These are phyloP conservation scores for Pantala flavescens DNA, from an alignment of 1,140 invertebrate genomes.

Conservation along the genomic window DNA sequence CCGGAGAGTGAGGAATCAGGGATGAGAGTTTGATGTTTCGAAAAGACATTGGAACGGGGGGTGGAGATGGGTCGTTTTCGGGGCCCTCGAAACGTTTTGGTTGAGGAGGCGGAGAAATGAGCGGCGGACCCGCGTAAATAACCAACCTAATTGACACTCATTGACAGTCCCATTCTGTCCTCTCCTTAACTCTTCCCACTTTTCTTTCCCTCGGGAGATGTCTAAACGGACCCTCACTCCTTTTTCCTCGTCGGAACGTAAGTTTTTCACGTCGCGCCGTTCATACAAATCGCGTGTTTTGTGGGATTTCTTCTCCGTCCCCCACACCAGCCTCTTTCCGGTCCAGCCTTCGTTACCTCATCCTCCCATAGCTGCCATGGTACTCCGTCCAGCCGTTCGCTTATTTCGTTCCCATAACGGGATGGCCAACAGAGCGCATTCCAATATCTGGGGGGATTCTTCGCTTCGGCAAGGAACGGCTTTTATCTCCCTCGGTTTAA, in stretches of 20 bases:
- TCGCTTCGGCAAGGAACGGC: background rate
- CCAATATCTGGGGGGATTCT: background rate
- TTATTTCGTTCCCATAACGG: slow-evolving; percentile 5
- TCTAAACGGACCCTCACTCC: background rate
- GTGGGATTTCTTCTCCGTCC: background rate
- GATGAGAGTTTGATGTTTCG: background rate
- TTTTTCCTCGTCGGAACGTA: background rate
- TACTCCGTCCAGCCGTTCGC: background rate
- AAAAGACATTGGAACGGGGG: background rate
- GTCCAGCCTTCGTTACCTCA: background rate
- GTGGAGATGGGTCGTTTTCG: background rate
- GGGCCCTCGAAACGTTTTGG: background rate
- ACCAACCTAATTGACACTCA: slow-evolving; percentile 5
- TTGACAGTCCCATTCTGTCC: slow-evolving; percentile 8
- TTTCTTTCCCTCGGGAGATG: background rate
- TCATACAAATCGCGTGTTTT: slow-evolving; percentile 9
- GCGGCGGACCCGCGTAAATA: background rate
- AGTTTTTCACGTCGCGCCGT: background rate
- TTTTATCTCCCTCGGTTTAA: slow-evolving; percentile 6
- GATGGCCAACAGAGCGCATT: background rate
- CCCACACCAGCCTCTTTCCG: background rate
- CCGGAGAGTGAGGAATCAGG: background rate
- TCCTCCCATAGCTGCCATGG: background rate
- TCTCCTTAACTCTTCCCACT: background rate
- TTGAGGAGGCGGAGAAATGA: background rate